Conservation (phyloP, 2,888 invertebrate genomes). For the Teleiodes luculella region DNA sequence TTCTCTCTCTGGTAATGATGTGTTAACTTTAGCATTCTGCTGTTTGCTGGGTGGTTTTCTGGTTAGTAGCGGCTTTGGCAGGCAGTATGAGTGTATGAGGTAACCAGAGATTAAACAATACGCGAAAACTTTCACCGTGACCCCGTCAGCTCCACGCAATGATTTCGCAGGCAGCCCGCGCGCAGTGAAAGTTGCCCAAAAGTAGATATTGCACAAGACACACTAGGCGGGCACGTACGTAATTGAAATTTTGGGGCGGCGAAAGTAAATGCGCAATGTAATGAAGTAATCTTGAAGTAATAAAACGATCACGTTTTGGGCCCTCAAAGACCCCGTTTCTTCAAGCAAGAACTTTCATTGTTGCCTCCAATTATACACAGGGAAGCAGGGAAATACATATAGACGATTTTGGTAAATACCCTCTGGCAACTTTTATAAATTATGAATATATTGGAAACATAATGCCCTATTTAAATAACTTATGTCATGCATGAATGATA, state of each 20-base stretch:
- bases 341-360: too few relatives aligned
- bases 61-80: background rate
- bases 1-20: background rate
- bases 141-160: slow-evolving; percentile 68
- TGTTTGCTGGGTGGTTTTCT: background rate
- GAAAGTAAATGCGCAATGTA: slow-evolving; percentile 54
- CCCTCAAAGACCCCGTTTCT: too few relatives aligned
- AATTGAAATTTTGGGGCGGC: slow-evolving; percentile 72
- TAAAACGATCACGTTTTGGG: slow-evolving; percentile 38
- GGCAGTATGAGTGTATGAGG: background rate
- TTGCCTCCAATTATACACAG: too few relatives aligned
- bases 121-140: slow-evolving; percentile 69
- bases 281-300: slow-evolving; percentile 26
- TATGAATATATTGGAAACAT: too few relatives aligned
- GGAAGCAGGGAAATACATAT: too few relatives aligned
- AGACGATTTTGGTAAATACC: too few relatives aligned
- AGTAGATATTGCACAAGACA: slow-evolving; percentile 74
- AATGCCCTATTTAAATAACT: too few relatives aligned
- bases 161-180: slow-evolving; percentile 70
- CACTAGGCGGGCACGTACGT: slow-evolving; percentile 48
- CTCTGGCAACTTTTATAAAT: too few relatives aligned
- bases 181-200: slow-evolving; percentile 77
- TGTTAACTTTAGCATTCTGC: background rate
- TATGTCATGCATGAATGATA: too few relatives aligned
- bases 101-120: slow-evolving; percentile 20